Evolutionary conservation across 1,140 invertebrate species (phyloP).

Genomic region (Dinoponera quadriceps): DNA sequence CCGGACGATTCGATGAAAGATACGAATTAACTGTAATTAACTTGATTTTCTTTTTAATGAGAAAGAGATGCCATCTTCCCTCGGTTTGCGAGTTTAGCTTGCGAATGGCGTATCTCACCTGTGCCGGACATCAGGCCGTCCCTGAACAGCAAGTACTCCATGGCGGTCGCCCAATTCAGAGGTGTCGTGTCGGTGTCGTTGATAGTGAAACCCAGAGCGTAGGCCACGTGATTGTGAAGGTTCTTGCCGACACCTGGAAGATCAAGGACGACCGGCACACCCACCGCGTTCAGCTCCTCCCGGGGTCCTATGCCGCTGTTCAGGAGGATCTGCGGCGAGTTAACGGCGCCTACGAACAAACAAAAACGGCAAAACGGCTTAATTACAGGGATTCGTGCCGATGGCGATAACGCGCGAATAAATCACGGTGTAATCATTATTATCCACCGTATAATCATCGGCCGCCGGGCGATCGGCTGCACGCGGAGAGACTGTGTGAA

Average conservation of each 20-base stretch:
- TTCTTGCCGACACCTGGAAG: constrained; percentile 95
- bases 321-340: constrained; percentile 93
- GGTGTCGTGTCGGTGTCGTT: constrained; percentile 93
- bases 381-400: not conserved
- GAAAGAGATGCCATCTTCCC: not conserved
- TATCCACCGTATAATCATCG: not conserved
- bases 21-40: no score
- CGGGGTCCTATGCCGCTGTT: constrained; percentile 93
- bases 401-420: not conserved
- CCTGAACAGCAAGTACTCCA: constrained; percentile 93
- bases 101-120: constrained; percentile 83
- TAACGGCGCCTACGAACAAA: constrained; percentile 88
- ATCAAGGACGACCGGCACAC: constrained; percentile 89
- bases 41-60: no score
- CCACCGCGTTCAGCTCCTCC: constrained; percentile 88
- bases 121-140: constrained; percentile 95
- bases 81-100: not conserved
- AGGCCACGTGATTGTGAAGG: constrained; percentile 94
- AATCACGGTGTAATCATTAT: not conserved
- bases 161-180: constrained; percentile 94
- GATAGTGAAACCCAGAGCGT: constrained; percentile 91
- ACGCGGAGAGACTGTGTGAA: no score
- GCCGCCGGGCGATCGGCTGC: not conserved
- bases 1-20: no score
- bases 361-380: not conserved